These are phyloP conservation scores for Turritopsis dohrnii DNA, from an alignment of 30 jellyfish, hydroid and myxozoan species.

Conservation along the genomic window DNA sequence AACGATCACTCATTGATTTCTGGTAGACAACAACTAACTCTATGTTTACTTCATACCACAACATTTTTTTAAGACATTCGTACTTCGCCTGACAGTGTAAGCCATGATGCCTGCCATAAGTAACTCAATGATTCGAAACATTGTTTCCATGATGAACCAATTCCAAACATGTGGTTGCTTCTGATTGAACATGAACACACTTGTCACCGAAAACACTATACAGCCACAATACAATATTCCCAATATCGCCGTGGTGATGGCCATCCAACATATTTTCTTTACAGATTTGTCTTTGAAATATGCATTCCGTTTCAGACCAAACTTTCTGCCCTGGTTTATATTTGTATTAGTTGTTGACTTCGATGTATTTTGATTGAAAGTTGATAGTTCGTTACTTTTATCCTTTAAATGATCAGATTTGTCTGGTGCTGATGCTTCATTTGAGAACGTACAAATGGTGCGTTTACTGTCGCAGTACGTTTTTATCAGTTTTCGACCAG, in stretches of 20 bases:
- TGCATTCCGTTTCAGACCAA: not conserved
- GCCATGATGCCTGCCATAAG: not conserved
- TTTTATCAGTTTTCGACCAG: not conserved
- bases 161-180: not conserved
- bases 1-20: too few relatives aligned
- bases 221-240: not conserved
- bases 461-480: not conserved
- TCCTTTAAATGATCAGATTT: not conserved
- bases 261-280: not conserved
- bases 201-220: not conserved
- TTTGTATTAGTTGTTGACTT: not conserved
- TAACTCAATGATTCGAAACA: conserved; percentile 5
- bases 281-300: not conserved
- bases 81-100: not conserved
- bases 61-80: not conserved
- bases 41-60: not conserved
- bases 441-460: not conserved
- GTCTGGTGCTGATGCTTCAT: not conserved
- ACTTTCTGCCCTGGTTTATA: not conserved
- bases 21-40: too few relatives aligned
- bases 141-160: not conserved
- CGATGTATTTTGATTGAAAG: not conserved
- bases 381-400: not conserved
- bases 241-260: not conserved
- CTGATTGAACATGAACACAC: not conserved